These are phyloP conservation scores for Leuciscus idus DNA, from an alignment of 2,113 vertebrate species.

Conservation along the genomic window DNA sequence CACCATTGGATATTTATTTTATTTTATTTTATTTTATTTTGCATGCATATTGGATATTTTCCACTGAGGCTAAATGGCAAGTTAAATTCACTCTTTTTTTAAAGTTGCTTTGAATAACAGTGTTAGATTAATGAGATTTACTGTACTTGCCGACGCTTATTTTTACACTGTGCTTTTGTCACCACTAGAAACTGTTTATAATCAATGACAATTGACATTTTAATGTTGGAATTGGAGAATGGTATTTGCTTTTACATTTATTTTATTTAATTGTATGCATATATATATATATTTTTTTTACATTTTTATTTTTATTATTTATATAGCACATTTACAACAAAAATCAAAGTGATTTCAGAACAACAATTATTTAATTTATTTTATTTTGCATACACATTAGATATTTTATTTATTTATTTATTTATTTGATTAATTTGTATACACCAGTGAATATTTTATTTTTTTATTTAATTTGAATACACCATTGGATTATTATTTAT, in stretches of 20 bases:
- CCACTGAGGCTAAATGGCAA: neutral
- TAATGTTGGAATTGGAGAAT: neutral
- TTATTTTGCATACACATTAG: too few species aligned
- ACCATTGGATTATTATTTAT: neutral
- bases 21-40: too few species aligned
- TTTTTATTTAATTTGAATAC: neutral
- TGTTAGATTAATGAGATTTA: neutral
- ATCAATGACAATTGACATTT: neutral
- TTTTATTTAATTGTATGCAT: neutral
- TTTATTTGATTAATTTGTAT: neutral
- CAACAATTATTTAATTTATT: too few species aligned
- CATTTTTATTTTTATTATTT: too few species aligned
- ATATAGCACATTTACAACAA: too few species aligned
- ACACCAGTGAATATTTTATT: neutral
- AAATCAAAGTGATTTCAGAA: too few species aligned
- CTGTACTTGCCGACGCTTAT: neutral
- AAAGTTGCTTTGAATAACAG: neutral
- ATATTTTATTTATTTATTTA: neutral
- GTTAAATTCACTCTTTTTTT: neutral
- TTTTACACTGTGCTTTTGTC: neutral
- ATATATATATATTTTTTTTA: too few species aligned
- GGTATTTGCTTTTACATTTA: neutral
- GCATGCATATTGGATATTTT: neutral
- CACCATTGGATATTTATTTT: neutral
- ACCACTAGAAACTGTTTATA: neutral